A percentile compares a stretch with the other conserved stretches of the same genome.
These are phyloP conservation scores for Clitarchus hookeri DNA, from an alignment of 2,888 invertebrate genomes.

Conservation along the genomic window DNA sequence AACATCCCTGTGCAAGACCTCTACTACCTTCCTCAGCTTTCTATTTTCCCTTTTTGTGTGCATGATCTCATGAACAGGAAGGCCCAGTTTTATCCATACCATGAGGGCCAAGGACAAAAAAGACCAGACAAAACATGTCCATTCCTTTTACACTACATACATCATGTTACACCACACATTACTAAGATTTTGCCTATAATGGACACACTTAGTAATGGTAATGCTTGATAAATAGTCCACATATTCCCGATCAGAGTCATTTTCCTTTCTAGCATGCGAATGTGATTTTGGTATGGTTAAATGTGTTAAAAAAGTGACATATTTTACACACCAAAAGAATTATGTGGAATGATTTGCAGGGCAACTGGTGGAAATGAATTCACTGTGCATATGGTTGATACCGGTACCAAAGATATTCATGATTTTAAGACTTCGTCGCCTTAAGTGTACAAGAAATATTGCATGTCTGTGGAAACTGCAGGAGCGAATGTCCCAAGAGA, in stretches of 20 bases:
- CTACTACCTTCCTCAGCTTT: neutral
- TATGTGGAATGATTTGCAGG: neutral
- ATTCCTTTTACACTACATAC: slow-evolving; percentile 12
- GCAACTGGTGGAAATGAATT: neutral
- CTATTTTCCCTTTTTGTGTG: slow-evolving; percentile 15
- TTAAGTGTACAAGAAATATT: neutral
- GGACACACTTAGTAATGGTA: neutral
- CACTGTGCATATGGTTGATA: slow-evolving; percentile 20
- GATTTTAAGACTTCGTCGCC: neutral
- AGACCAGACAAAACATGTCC: neutral
- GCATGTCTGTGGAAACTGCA: neutral
- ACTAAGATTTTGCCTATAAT: neutral
- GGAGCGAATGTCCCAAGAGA: neutral
- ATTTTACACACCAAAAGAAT: neutral
- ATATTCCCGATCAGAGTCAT: neutral
- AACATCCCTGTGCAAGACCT: slow-evolving; percentile 18
- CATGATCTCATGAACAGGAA: neutral
- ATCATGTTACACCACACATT: neutral
- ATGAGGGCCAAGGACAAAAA: neutral
- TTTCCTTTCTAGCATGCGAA: neutral
- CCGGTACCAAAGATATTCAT: neutral
- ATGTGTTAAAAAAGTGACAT: neutral
- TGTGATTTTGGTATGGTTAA: neutral
- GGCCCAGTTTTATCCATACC: neutral
- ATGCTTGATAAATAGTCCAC: slow-evolving; percentile 22